Base-by-base conservation (phyloP, 2,113 vertebrate species). In the Engystomops pustulosus region DNA sequence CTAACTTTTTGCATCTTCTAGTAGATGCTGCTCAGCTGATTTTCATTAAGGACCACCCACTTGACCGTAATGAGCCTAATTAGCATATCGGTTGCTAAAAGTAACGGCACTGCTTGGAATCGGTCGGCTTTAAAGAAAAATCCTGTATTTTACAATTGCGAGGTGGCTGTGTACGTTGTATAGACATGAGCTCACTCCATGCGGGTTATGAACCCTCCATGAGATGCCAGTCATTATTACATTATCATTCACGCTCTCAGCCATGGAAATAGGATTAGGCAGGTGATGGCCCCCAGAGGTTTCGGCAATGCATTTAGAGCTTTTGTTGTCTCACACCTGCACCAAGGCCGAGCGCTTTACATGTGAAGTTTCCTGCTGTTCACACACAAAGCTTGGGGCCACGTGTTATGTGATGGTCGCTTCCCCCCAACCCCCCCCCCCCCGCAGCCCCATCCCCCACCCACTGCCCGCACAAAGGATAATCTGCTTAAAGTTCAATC, bases 311-410 rank as follows among this genome's bases (percentile, higher is more conserved):
- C 2, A 27, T 17, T 34, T 72, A 20, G 4, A 12, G 30, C 49
- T 34, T 55, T 77, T 77, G 74, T 77, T 32, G 49, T 32, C 49
- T 10, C 20, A 38, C 74, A 77, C 74, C 74, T 77, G 74, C 74
- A 38, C 32, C 14, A 38, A 77, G 25, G 27, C 18, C 18, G 55
- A 75, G 47, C 6, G 36, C 47, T 76, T 76, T 76, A 20, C 30
- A 36, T 76, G 27, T 36, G 34, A 36, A 77, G 23, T 5, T 2
- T 77, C 74, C 74, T 36, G 74, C 74, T 58, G 74, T 34, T 77
- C 49, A 12, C 74, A 58, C 34, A 76, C 49, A 77, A 77, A 77
- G 74, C 51, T 5, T 9, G 49, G 23, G 49, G 49, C 47, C 10
- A 51, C 45, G 3, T 34, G 49, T 38, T 58, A 77, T 55, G 74